phyloP scores from a whole-genome alignment of 2,797 vertebrate genomes.

The Ptychobarbus kaznakovi region DNA sequence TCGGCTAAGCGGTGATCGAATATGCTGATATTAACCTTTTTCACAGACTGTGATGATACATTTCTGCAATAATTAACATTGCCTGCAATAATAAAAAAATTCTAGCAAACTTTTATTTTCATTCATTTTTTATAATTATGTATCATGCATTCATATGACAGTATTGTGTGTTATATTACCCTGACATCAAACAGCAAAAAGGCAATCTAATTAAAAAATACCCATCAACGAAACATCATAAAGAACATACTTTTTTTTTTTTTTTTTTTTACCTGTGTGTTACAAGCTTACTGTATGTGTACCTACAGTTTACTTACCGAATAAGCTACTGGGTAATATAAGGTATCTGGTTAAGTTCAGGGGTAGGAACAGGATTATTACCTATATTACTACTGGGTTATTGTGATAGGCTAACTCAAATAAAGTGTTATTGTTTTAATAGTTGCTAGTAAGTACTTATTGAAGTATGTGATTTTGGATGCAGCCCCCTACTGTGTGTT shows the following conservation, averaged over 20 bases:
- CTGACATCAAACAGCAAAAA: background rate
- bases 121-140: background rate
- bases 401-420: background rate
- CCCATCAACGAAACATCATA: background rate
- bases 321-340: background rate
- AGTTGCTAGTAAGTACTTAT: background rate
- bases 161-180: background rate
- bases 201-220: background rate
- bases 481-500: background rate
- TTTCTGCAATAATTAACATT: background rate
- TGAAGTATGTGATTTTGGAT: background rate
- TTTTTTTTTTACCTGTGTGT: background rate
- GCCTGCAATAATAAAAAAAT: background rate
- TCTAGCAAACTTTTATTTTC: background rate
- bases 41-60: background rate
- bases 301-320: background rate
- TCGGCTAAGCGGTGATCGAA: background rate
- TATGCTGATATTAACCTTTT: background rate
- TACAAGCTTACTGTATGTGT: background rate
- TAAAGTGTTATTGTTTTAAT: background rate
- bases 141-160: background rate
- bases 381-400: background rate
- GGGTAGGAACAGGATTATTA: background rate
- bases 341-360: background rate
- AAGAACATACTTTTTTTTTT: background rate